Percentiles rank a stretch among this genome's conserved stretches.
Evolutionary conservation across 2,888 invertebrate genomes (phyloP).

Genomic region (Phymatocera aterrima): DNA sequence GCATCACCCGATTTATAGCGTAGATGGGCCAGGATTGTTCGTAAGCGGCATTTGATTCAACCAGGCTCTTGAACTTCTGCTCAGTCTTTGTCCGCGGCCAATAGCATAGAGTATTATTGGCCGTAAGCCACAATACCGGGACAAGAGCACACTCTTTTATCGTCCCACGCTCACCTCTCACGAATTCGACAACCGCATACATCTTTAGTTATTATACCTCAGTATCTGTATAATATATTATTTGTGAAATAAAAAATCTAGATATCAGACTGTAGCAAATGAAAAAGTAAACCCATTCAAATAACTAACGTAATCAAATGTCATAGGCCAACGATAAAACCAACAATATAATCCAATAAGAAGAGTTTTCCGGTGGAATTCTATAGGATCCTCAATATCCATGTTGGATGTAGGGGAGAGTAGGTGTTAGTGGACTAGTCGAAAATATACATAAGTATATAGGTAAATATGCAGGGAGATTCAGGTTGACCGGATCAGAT

Average conservation of each 20-base stretch:
- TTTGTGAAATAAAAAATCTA: background rate
- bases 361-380: background rate
- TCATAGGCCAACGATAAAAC: background rate
- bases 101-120: background rate
- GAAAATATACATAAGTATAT: too few relatives aligned
- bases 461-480: too few relatives aligned
- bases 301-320: background rate
- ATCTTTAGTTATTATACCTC: background rate
- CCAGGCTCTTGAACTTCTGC: conserved; percentile 1
- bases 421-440: too few relatives aligned
- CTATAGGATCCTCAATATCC: background rate
- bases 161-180: conserved; percentile 14
- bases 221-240: background rate
- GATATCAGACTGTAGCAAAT: background rate
- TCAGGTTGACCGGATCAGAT: too few relatives aligned
- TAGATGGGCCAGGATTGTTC: background rate
- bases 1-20: background rate
- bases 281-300: background rate
- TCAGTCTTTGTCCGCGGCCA: conserved; percentile 3
- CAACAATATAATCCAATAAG: background rate
- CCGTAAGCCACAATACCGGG: conserved; percentile 13
- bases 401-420: background rate
- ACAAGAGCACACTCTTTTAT: conserved; percentile 5
- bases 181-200: background rate
- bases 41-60: background rate